Base-by-base conservation (phyloP, 2,113 vertebrate species). In the Lota lota region DNA sequence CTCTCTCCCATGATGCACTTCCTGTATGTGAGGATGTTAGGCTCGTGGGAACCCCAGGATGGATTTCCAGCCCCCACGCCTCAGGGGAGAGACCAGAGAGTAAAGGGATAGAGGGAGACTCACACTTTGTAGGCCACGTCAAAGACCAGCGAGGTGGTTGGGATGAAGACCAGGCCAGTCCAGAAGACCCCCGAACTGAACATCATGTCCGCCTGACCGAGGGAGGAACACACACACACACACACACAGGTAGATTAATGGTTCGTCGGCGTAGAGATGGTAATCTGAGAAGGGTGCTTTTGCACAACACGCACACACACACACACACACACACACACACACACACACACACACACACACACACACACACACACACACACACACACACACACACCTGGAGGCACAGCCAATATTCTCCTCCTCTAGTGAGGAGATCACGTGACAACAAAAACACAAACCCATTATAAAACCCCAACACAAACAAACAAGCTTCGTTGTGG, bases 41-140 rank as follows among this genome's bases (percentile, higher is more conserved):
- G 40, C 40, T 14, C 40, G 40, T 47, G 40, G 40, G 40, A 47
- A 47, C 36, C 40, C 28, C 53, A 18, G 53, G 53, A 18, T 14
- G 17, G 40, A 10, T 47, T 14, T 10, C 8, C 40, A 5, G 24
- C 28, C 28, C 28, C 40, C 40, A 54, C 53, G 15, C 53, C 53
- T 16, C 16, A 56, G 53, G 18, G 18, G 53, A 56, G 18, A 17
- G 53, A n/a, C 53, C 16, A 10, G 15, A 56, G 33, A 73, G 72
- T 67, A 16, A 4, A 63, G 67, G 72, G 76, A 50, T 24, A 72
- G 71, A 72, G 79, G 80, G 66, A 70, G 84, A 97, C 97, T 95
- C 89, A 99, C 97, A 97, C 94, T 93, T 98, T 99, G 88, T 93
- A 98, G 14, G 89, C 90, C 69, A 99, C 90, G 69, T 99, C 97